Evolutionary conservation across 2,113 vertebrate species (phyloP).

Genomic region (Ptyas mucosa): DNA sequence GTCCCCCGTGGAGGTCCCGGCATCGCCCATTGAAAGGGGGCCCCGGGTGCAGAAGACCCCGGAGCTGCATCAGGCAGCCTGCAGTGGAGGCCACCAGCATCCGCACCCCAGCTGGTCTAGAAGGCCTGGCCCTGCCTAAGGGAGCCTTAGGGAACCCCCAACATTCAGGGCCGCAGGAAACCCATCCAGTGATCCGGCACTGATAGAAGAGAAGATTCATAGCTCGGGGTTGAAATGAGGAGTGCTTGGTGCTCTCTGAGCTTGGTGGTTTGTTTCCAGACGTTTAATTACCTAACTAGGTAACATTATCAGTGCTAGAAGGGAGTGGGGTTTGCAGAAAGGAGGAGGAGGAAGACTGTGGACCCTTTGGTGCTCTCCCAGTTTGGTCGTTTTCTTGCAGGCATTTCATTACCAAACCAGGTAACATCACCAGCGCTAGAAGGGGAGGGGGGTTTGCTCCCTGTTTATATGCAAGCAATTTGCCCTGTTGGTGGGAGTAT

Average conservation of each 20-base stretch:
- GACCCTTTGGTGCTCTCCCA: too few species aligned
- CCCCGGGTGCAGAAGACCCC: neutral
- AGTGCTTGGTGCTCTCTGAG: too few species aligned
- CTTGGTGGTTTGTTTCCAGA: neutral
- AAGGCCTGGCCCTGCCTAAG: neutral
- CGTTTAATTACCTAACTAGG: neutral
- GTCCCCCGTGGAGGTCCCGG: neutral
- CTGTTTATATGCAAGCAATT: too few species aligned
- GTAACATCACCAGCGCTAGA: too few species aligned
- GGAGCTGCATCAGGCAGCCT: neutral
- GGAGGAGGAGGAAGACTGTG: too few species aligned
- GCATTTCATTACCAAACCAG: too few species aligned
- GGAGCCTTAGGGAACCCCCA: neutral
- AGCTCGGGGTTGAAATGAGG: too few species aligned
- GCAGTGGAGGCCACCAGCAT: neutral
- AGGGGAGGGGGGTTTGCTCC: too few species aligned
- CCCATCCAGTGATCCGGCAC: rapidly evolving
- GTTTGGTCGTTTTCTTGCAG: too few species aligned
- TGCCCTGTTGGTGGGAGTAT: neutral
- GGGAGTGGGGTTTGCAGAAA: too few species aligned
- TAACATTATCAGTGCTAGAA: neutral
- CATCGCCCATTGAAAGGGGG: neutral
- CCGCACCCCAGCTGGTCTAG: neutral
- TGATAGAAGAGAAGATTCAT: neutral
- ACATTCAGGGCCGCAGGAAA: neutral